Percentiles rank a stretch among this genome's conserved stretches.
These are phyloP conservation scores for Halcyon malimbica DNA, from an alignment of 2,113 vertebrate species.

Conservation along the genomic window DNA sequence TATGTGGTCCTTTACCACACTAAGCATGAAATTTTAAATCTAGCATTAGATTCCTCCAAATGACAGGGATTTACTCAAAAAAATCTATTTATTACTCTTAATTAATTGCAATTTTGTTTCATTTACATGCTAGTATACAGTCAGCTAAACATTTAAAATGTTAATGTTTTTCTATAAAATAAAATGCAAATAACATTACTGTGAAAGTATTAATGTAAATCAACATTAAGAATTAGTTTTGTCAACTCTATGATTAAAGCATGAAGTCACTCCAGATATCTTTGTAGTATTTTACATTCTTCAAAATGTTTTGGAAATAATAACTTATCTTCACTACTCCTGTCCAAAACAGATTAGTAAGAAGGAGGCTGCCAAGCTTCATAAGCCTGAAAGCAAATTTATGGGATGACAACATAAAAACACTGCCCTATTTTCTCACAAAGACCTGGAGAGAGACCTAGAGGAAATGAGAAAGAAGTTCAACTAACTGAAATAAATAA, in stretches of 20 bases:
- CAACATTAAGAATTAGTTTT: not conserved
- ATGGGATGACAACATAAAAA: not conserved
- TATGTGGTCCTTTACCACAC: constrained; percentile 43
- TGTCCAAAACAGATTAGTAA: constrained; percentile 55
- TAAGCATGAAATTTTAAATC: constrained; percentile 48
- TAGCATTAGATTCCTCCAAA: constrained; percentile 32
- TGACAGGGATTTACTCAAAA: constrained; percentile 12
- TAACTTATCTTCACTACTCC: constrained; percentile 48
- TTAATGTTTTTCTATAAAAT: constrained; percentile 28
- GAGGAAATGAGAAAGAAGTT: not conserved
- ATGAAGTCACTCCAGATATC: not conserved
- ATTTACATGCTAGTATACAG: not conserved
- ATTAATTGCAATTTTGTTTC: not conserved
- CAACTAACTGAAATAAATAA: not conserved
- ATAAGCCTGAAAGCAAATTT: not conserved
- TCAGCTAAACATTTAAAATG: constrained; percentile 29
- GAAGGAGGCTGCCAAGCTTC: constrained; percentile 41
- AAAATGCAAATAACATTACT: not conserved
- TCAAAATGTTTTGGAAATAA: not conserved
- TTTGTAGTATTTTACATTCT: not conserved
- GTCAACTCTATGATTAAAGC: not conserved
- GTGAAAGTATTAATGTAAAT: not conserved
- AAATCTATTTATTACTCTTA: constrained; percentile 37
- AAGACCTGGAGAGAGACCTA: not conserved
- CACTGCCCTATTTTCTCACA: not conserved